These are phyloP conservation scores for Oscheius sp. DNA, from an alignment of 2,888 invertebrate species.

Conservation along the genomic window DNA sequence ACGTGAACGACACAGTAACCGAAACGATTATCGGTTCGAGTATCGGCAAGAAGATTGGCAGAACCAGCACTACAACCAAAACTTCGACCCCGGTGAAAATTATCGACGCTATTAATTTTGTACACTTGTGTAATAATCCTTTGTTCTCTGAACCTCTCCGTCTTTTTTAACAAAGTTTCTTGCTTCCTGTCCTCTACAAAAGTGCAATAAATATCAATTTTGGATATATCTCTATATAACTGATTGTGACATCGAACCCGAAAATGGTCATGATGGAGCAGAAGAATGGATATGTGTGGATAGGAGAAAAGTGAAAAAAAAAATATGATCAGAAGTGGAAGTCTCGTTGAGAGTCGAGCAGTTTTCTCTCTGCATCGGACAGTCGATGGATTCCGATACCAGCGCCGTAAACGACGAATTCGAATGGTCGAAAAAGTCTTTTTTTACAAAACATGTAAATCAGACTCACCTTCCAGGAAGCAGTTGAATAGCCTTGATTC, in stretches of 20 bases:
- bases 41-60: neutral
- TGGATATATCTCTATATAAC: neutral
- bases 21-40: neutral
- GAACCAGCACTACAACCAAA: neutral
- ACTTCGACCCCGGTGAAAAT: no score
- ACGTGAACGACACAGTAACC: neutral
- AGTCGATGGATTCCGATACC: slow-evolving; percentile 50
- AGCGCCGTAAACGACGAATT: slow-evolving; percentile 50
- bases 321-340: slow-evolving; percentile 44
- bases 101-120: no score
- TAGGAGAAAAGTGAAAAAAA: neutral
- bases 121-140: no score
- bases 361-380: slow-evolving; percentile 44
- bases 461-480: slow-evolving; percentile 43
- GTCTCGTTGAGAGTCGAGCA: slow-evolving; percentile 48
- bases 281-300: slow-evolving; percentile 6
- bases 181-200: neutral
- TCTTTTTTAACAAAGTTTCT: neutral
- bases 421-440: slow-evolving; percentile 44
- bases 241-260: slow-evolving; percentile 9
- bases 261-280: slow-evolving; percentile 16
- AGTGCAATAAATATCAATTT: neutral
- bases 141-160: no score
- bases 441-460: neutral
- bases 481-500: slow-evolving; percentile 44